Conservation (phyloP, 2,113 vertebrate genomes). For the Hystrix cristata region DNA sequence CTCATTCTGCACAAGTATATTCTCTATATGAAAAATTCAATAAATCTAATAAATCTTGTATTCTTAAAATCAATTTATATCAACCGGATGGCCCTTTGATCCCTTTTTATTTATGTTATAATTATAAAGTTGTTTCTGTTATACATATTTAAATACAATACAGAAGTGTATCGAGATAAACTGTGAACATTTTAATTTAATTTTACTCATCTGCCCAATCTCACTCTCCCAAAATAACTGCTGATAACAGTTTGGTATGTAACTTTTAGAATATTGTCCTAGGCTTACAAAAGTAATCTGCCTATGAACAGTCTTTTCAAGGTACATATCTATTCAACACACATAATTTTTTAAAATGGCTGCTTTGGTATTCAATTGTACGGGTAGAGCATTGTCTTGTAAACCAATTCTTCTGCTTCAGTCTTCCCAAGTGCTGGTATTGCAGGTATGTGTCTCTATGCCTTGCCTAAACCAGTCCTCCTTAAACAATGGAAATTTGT, state of each 20-base stretch:
- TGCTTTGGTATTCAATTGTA: conserved; percentile 8
- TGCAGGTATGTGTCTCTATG: neutral
- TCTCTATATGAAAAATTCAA: neutral
- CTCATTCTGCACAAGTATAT: neutral
- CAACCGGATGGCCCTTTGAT: neutral
- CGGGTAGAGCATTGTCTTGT: neutral
- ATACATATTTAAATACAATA: neutral
- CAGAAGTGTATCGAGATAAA: neutral
- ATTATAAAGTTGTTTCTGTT: neutral
- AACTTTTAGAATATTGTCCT: conserved; percentile 12
- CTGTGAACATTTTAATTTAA: neutral
- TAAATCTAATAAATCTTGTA: neutral
- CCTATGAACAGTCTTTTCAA: neutral
- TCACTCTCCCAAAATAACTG: neutral
- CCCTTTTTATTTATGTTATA: neutral
- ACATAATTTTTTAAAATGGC: neutral
- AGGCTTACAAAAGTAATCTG: neutral
- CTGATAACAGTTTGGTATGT: neutral
- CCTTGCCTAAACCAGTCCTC: neutral
- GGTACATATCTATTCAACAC: neutral
- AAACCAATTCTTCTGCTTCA: neutral
- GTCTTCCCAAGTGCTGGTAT: neutral
- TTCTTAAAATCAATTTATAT: neutral
- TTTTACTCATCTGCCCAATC: neutral
- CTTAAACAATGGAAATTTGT: neutral